A percentile compares a stretch with the other conserved stretches of the same genome.
These are phyloP conservation scores for Drosophila macrothrix DNA, from an alignment of 2,888 invertebrate genomes.

Conservation along the genomic window DNA sequence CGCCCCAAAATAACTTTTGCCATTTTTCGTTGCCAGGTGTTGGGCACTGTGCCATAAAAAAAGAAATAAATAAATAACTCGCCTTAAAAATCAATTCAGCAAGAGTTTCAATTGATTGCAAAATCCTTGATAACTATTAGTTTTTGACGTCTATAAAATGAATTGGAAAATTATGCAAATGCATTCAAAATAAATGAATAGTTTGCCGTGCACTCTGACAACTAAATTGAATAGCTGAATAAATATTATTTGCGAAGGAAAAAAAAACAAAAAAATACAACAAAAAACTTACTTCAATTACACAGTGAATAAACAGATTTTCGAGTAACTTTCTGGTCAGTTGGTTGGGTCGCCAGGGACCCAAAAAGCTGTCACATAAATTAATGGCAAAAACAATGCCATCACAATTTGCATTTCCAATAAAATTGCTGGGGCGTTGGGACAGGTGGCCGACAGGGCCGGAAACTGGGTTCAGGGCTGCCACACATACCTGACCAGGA, in stretches of 20 bases:
- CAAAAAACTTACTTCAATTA: background rate
- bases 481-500: background rate
- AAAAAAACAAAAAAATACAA: background rate
- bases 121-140: constrained; percentile 4
- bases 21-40: constrained; percentile 19
- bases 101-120: constrained; percentile 11
- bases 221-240: constrained; percentile 3
- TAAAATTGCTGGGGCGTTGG: constrained; percentile 23
- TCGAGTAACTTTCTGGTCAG: constrained; percentile 1
- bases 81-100: constrained; percentile 9
- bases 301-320: constrained; percentile 3
- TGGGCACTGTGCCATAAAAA: background rate
- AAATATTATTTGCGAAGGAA: background rate
- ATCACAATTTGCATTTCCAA: constrained; percentile 64
- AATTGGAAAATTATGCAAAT: background rate
- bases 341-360: background rate
- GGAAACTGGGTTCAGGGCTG: constrained; percentile 14
- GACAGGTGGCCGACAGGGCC: constrained; percentile 12
- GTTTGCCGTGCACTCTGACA: background rate
- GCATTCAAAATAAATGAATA: constrained; percentile 5
- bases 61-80: background rate
- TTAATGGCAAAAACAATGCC: constrained; percentile 44
- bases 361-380: constrained; percentile 40
- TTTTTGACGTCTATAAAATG: background rate
- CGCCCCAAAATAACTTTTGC: constrained; percentile 35